Conservation (phyloP, 2,888 invertebrate genomes). For the Diarsia mendica region DNA sequence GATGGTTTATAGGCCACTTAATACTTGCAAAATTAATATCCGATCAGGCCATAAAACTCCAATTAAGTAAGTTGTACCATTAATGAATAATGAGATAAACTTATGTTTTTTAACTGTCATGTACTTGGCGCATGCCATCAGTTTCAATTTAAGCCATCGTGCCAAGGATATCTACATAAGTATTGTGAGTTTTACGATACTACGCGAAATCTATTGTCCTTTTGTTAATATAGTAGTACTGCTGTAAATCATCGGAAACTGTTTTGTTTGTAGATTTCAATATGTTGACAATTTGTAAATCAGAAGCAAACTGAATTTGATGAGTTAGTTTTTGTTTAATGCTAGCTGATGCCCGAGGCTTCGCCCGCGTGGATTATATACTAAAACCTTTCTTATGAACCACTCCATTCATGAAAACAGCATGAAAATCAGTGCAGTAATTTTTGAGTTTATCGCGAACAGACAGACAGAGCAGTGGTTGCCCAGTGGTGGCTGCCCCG, state of each 20-base stretch:
- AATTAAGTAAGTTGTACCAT: conserved; percentile 28
- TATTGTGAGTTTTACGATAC: conserved; percentile 28
- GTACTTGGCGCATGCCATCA: conserved; percentile 17
- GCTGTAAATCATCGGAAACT: conserved; percentile 25
- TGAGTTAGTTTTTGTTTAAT: neutral
- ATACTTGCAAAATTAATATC: neutral
- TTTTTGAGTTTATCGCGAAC: too few species aligned
- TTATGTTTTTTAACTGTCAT: conserved; percentile 1
- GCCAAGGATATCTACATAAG: conserved; percentile 51
- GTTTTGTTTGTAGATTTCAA: conserved; percentile 19
- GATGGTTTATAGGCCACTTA: conserved; percentile 4
- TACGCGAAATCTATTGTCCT: conserved; percentile 35
- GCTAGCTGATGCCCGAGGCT: too few species aligned
- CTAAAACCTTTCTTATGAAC: too few species aligned
- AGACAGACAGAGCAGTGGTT: too few species aligned
- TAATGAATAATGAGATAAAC: conserved; percentile 37
- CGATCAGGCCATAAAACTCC: neutral
- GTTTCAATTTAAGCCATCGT: conserved; percentile 41
- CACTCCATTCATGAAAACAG: too few species aligned
- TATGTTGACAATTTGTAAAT: neutral
- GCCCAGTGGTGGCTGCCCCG: too few species aligned
- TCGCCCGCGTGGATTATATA: too few species aligned
- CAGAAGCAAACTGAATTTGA: neutral
- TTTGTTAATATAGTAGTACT: conserved; percentile 17
- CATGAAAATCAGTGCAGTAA: too few species aligned